phyloP scores from a whole-genome alignment of 2,113 vertebrate species.

The Strigops habroptila region DNA sequence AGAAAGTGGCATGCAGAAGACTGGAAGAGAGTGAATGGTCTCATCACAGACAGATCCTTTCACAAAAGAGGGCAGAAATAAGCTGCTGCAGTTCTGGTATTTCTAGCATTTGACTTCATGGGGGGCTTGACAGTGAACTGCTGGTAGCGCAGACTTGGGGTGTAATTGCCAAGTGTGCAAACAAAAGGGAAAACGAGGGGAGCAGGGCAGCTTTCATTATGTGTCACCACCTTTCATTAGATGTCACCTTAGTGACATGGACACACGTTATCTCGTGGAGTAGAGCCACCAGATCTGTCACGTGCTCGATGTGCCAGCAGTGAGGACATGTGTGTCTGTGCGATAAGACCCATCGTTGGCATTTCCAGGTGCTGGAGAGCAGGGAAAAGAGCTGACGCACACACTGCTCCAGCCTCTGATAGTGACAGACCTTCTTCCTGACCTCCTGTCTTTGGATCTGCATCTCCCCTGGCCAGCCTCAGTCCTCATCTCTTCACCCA shows the following conservation, averaged over 20 bases:
- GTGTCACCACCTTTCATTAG: too few species aligned
- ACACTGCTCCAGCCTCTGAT: background rate
- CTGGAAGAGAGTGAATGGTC: rapidly evolving
- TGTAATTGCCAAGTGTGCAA: background rate
- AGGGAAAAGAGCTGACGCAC: rapidly evolving
- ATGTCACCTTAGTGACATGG: background rate
- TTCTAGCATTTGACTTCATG: background rate
- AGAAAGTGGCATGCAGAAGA: rapidly evolving
- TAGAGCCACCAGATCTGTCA: background rate
- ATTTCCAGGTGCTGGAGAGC: background rate
- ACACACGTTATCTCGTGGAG: background rate
- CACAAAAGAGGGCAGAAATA: background rate
- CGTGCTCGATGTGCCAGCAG: background rate
- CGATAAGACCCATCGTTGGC: background rate
- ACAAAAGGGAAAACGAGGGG: background rate
- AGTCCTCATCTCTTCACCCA: background rate
- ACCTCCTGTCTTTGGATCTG: background rate
- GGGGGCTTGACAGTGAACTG: background rate
- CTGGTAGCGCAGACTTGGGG: background rate
- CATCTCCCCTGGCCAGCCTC: background rate
- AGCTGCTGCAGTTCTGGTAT: background rate
- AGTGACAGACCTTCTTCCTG: background rate
- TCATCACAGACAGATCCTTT: rapidly evolving
- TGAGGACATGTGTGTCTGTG: background rate
- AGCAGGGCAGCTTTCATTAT: background rate